These are phyloP conservation scores for Antechinus flavipes DNA, from an alignment of 2,113 vertebrate species.

Conservation along the genomic window DNA sequence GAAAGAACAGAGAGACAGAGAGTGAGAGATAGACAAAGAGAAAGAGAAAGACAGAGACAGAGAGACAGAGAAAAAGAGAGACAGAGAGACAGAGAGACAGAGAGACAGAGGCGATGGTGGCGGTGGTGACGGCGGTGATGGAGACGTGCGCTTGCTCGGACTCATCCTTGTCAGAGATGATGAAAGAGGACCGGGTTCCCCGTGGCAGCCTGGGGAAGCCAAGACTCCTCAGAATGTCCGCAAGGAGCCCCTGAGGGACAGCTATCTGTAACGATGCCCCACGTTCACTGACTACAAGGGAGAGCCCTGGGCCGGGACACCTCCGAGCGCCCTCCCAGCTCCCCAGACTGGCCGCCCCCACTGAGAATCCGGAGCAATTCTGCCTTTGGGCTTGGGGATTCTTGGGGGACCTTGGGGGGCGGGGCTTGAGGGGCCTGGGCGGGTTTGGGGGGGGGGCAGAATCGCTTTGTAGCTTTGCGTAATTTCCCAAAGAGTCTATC, in stretches of 20 bases:
- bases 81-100: too few species aligned
- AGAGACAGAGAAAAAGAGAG: too few species aligned
- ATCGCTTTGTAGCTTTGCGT: not conserved
- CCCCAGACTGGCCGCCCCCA: not conserved
- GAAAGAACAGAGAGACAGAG: too few species aligned
- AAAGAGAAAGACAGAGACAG: too few species aligned
- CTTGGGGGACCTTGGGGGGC: not conserved
- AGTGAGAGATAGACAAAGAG: too few species aligned
- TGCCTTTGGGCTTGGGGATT: not conserved
- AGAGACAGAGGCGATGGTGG: too few species aligned
- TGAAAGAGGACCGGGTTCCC: not conserved
- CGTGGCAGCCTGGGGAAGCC: not conserved
- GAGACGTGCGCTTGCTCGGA: too few species aligned
- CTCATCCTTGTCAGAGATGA: too few species aligned
- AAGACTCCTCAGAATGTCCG: not conserved
- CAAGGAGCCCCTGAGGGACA: not conserved
- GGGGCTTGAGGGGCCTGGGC: not conserved
- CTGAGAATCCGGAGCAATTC: not conserved
- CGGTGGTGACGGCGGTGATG: too few species aligned
- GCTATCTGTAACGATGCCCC: not conserved
- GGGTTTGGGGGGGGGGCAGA: not conserved
- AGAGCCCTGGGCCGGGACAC: not conserved
- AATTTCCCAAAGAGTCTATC: not conserved
- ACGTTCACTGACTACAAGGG: not conserved
- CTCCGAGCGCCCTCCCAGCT: not conserved